Evolutionary conservation across 2,113 vertebrate genomes (phyloP), one percentile per base, ranked within the genome.

Genomic region (Eurystomus gularis): DNA sequence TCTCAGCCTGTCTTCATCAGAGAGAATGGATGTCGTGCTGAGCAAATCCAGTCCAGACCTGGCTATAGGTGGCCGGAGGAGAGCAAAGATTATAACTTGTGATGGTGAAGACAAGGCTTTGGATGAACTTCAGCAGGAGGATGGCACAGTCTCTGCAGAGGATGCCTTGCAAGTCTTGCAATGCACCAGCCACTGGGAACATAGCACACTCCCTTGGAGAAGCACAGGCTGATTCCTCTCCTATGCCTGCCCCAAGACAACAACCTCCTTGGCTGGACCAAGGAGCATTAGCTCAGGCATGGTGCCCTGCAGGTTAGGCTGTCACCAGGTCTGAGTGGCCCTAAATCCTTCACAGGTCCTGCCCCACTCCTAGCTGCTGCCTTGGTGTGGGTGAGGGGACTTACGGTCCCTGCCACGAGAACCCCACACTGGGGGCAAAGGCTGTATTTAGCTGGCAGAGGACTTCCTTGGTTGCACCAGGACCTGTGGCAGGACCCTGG

Each of bases 131-230:
- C 58, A 39, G 31, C 60, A 71, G 46, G 39, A 13, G 24, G 5
- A 58, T 6, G 14, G 24, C 24, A 46, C 4, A 7, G 48, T 31
- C 37, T 52, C 37, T 51, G 62, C 3, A 0, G 14, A 19, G n/a
- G 16, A 29, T 51, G 16, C 51, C n/a, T 54, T 28, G 58, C n/a
- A 25, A 64, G 29, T 42, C n/a, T n/a, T n/a, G 39, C 48, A 54
- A n/a, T 13, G 13, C 42, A 16, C 70, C 35, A 16, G 42, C 35
- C 37, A 1, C 68, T 46, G 81, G 52, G 58, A 84, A 77, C 77
- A 2, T 1, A 0, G 11, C 2, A 46, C 58, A 26, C 4, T 7
- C 55, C 5, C 5, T 7, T 31, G 26, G n/a, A 73, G 54, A 33
- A n/a, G 33, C 42, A 19, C 31, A 1, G 46, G 44, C 69, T 28